A percentile compares a stretch with the other conserved stretches of the same genome.
phyloP scores from a whole-genome alignment of 2,797 vertebrate genomes.

The Jordanella pulchra region DNA sequence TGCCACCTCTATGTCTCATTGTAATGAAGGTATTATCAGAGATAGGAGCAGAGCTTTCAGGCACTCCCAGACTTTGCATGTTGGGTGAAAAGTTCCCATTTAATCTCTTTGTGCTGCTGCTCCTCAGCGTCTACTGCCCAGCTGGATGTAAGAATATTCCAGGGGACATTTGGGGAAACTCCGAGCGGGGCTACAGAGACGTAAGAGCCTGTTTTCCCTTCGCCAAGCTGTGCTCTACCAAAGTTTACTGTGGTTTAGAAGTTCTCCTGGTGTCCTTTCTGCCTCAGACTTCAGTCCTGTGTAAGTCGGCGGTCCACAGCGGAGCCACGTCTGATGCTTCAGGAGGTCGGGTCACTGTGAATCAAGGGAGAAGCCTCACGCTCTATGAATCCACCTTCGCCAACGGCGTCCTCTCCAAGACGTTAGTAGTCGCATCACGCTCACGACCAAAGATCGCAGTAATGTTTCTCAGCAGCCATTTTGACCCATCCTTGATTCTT shows the following conservation, averaged over 20 bases:
- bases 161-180: constrained; percentile 88
- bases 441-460: background rate
- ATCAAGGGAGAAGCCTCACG: constrained; percentile 80
- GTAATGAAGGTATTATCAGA: background rate
- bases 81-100: too few relatives aligned
- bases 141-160: constrained; percentile 83
- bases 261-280: background rate
- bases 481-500: constrained; percentile 24
- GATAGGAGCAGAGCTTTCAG: too few relatives aligned
- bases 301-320: constrained; percentile 86
- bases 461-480: background rate
- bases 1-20: background rate
- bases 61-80: too few relatives aligned
- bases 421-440: constrained; percentile 63
- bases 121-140: constrained; percentile 85
- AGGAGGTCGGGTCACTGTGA: constrained; percentile 81
- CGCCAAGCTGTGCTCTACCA: background rate
- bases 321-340: constrained; percentile 79
- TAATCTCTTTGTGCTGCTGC: background rate
- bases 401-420: constrained; percentile 86
- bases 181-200: constrained; percentile 86
- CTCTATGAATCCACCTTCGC: constrained; percentile 86
- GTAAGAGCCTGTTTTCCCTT: constrained; percentile 71
- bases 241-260: constrained; percentile 6
- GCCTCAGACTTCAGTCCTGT: constrained; percentile 86